Evolutionary conservation across 2,113 vertebrate species (phyloP).

Genomic region (Calyptomena viridis): DNA sequence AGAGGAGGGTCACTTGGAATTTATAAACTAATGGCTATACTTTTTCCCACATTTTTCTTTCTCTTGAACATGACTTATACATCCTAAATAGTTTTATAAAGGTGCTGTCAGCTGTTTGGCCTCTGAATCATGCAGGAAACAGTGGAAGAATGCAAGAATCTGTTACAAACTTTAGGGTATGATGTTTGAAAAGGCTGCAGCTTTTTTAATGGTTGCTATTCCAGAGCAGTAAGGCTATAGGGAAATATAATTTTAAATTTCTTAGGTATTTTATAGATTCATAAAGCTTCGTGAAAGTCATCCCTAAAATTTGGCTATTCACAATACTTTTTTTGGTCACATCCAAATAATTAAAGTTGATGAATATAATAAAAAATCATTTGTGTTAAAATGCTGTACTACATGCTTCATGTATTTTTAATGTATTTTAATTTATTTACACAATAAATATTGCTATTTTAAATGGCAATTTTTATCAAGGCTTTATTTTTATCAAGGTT

Average conservation of each 20-base stretch:
- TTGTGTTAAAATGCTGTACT: neutral
- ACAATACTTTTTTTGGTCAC: neutral
- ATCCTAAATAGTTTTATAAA: neutral
- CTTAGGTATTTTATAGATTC: neutral
- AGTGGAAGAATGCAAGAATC: neutral
- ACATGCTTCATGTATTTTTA: neutral
- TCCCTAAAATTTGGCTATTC: neutral
- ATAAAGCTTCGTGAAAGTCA: neutral
- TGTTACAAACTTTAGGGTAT: neutral
- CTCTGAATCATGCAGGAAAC: neutral
- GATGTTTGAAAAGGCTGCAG: neutral
- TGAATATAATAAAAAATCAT: neutral
- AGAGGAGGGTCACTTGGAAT: neutral
- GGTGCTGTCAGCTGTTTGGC: neutral
- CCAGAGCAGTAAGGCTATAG: neutral
- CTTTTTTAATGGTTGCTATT: neutral
- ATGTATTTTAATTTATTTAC: neutral
- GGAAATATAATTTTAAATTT: neutral
- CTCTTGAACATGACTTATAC: neutral
- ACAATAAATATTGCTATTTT: neutral
- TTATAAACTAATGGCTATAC: neutral
- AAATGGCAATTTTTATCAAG: neutral
- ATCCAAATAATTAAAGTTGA: neutral
- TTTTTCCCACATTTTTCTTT: neutral
- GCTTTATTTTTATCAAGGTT: neutral